phyloP scores from a whole-genome alignment of 1,140 invertebrate species.

The Pogonognathellus flavescens region DNA sequence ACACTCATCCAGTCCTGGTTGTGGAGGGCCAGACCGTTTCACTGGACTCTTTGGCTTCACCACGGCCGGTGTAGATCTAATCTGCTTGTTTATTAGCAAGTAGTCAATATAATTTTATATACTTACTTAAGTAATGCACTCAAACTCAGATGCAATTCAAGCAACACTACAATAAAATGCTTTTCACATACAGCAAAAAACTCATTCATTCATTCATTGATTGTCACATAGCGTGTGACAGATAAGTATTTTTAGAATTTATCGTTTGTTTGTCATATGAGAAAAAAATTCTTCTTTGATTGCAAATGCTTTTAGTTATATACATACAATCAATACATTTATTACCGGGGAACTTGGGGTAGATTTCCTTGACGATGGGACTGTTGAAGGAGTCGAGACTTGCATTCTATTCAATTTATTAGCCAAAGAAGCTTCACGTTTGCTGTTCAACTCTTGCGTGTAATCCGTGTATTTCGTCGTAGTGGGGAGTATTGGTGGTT shows the following conservation, averaged over 20 bases:
- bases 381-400: conserved; percentile 31
- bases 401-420: conserved; percentile 58
- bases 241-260: no score
- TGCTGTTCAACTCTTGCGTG: conserved; percentile 52
- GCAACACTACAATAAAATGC: no score
- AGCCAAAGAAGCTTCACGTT: conserved; percentile 53
- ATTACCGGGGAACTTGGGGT: conserved; percentile 39
- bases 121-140: no score
- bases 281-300: no score
- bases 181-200: no score
- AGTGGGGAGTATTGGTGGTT: neutral
- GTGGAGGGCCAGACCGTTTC: conserved; percentile 42
- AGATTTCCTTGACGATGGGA: conserved; percentile 18
- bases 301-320: no score
- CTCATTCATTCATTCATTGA: no score
- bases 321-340: no score
- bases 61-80: conserved; percentile 10
- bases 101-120: no score
- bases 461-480: conserved; percentile 63
- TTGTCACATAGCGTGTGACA: no score
- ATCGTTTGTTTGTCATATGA: no score
- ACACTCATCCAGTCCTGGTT: conserved; percentile 73
- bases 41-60: conserved; percentile 7
- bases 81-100: neutral
- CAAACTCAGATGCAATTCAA: no score